Evolutionary conservation across 2,113 vertebrate species (phyloP), one percentile per base, ranked within the genome.

Genomic region (Colinus virginianus): DNA sequence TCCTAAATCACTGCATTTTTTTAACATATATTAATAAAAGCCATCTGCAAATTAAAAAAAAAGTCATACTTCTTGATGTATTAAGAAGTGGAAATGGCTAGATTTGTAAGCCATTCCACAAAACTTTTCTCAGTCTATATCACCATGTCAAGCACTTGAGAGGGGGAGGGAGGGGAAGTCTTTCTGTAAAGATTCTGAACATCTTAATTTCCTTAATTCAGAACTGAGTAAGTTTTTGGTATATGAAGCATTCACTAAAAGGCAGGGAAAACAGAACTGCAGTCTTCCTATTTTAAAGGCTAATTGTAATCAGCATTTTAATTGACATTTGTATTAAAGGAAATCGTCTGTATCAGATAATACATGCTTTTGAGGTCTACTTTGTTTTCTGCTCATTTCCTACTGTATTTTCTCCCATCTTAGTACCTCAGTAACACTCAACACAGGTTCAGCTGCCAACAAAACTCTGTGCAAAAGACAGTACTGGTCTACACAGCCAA

Each of bases 261-360:
- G 14, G 22, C 42, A 88, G 14, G 38, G n/a, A 66, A 95, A 85
- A 55, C 3, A 80, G 36, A 79, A 28, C 61, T 61, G 69, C 2
- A 21, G 26, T 68, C 16, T 79, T 80, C 51, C 5, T 51, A 16
- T 36, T 15, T 74, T 70, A 49, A 79, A 58, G 30, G 63, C 36
- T 19, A 70, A 64, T 48, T 61, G 58, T 11, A 63, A 19, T 18
- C 3, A 63, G 0, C 0, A 32, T 61, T 88, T 76, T 5, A 4
- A 26, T 53, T 84, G 58, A 36, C 78, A 61, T 0, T 38, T 32
- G 21, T 51, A n/a, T 36, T 67, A 67, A 25, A 83, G 32, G 28
- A 81, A 84, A 46, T 8, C 17, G 32, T 6, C 42, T 43, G 0
- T 2, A 70, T 13, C 19, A 38, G 46, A 17, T 83, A 58, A 59